Percentiles rank a stretch among this genome's conserved stretches.
These are phyloP conservation scores for Zaprionus camerounensis DNA, from an alignment of 1,140 invertebrate genomes.

Conservation along the genomic window DNA sequence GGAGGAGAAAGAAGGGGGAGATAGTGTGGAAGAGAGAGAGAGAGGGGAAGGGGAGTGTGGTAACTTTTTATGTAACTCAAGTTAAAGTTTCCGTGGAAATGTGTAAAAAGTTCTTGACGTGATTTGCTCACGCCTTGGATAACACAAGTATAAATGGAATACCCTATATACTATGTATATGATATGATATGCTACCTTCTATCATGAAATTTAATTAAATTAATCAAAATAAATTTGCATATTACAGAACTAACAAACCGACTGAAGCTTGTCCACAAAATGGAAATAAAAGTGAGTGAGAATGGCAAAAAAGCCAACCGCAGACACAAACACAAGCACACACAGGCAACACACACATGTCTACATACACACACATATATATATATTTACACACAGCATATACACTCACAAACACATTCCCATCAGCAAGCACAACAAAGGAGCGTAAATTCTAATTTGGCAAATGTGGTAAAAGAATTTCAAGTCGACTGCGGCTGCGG, in stretches of 20 bases:
- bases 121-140: neutral
- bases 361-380: neutral
- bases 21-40: neutral
- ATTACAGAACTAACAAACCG: conserved; percentile 48
- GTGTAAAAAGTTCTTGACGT: conserved; percentile 45
- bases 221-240: conserved; percentile 75
- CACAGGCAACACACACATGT: conserved; percentile 8
- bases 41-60: neutral
- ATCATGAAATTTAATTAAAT: conserved; percentile 66
- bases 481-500: conserved; percentile 46
- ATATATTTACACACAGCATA: too few relatives aligned
- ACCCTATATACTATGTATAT: neutral
- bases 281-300: conserved; percentile 41
- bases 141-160: neutral
- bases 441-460: conserved; percentile 71
- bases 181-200: neutral
- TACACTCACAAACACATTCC: conserved; percentile 17
- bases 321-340: conserved; percentile 16
- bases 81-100: conserved; percentile 49
- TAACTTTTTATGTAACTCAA: conserved; percentile 19
- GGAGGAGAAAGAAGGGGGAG: neutral
- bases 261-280: conserved; percentile 46
- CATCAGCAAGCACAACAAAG: conserved; percentile 28
- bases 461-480: conserved; percentile 78
- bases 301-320: conserved; percentile 44